phyloP scores from a whole-genome alignment of 2,888 invertebrate species.

The Cephalotes varians region DNA sequence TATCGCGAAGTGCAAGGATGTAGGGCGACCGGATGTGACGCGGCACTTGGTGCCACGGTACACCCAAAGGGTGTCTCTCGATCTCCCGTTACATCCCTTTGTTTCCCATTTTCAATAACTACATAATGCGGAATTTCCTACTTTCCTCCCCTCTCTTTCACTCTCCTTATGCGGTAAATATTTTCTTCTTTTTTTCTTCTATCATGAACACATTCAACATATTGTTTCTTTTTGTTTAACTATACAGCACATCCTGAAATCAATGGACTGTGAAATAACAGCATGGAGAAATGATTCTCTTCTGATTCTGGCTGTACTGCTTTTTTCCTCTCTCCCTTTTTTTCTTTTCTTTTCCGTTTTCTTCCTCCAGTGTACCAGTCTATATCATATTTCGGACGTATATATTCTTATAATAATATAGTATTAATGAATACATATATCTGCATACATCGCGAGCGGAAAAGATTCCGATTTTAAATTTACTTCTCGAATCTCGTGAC shows the following conservation, averaged over 20 bases:
- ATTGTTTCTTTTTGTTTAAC: constrained; percentile 75
- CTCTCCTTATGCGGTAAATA: constrained; percentile 68
- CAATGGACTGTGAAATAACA: constrained; percentile 70
- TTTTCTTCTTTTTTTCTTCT: constrained; percentile 72
- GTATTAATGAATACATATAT: constrained; percentile 59
- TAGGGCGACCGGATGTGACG: constrained; percentile 48
- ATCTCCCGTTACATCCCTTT: constrained; percentile 42
- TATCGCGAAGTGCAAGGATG: constrained; percentile 25
- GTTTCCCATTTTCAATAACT: constrained; percentile 59
- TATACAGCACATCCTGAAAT: constrained; percentile 74
- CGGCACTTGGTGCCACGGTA: constrained; percentile 14
- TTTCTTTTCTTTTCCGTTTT: constrained; percentile 41
- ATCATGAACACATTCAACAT: constrained; percentile 82
- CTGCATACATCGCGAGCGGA: constrained; percentile 54
- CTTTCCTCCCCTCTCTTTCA: constrained; percentile 12
- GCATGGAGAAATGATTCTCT: constrained; percentile 64
- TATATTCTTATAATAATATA: constrained; percentile 60
- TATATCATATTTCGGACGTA: constrained; percentile 63
- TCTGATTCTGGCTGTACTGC: constrained; percentile 42
- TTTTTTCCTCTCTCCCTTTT: neutral
- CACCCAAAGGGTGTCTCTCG: neutral
- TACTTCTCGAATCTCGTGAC: constrained; percentile 19
- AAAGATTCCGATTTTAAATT: constrained; percentile 45
- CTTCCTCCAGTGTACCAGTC: constrained; percentile 21
- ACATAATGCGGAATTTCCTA: constrained; percentile 58